Base-by-base conservation (phyloP, 2,797 vertebrate species). In the Pipistrellus pipistrellus region DNA sequence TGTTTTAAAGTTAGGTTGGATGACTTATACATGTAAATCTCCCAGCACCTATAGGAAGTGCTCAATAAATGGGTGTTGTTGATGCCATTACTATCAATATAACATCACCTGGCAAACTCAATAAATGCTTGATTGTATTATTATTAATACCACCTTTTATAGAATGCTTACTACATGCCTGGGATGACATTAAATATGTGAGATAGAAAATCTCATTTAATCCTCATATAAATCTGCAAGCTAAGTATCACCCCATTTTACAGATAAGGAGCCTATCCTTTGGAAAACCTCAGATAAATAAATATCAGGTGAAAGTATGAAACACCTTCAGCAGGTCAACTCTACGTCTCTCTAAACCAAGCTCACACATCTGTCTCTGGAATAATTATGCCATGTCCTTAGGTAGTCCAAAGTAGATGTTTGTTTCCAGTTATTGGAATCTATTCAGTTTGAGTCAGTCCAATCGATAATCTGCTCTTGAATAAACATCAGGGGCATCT, bases 391-490 rank as follows among this genome's bases (percentile, higher is more conserved):
- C 35, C 12, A 1, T 46, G 25, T 55, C 51, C 59, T 87, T 30
- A 57, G 55, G 32, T 68, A 41, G 71, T 44, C 85, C 15, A 17
- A 76, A 76, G 71, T 78, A 86, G 85, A 78, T 77, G 53, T 30
- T 85, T 53, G 85, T 73, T 95, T 89, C 87, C 71, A 68, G 66
- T 83, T 95, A 77, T 46, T 64, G 55, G 80, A 84, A 90, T 88
- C 77, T 71, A 94, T 95, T 85, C 86, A 90, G 0, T 9, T 35
- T 76, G 88, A 97, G 83, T 90, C 96, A 48, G 82, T 87, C 30
- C 48, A 77, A 92, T 83, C 62, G 5, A 94, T 96, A 92, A 89
- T 66, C 46, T 73, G 0, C 1, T 66, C 30, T n/a, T 44, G 85
- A 91, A 76, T 88, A 83, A 96, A 78, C 66, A 91, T 51, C 10